Percentiles rank a stretch among this genome's conserved stretches.
Conservation (phyloP, 2,888 invertebrate species). For the Teleiodes luculella region DNA sequence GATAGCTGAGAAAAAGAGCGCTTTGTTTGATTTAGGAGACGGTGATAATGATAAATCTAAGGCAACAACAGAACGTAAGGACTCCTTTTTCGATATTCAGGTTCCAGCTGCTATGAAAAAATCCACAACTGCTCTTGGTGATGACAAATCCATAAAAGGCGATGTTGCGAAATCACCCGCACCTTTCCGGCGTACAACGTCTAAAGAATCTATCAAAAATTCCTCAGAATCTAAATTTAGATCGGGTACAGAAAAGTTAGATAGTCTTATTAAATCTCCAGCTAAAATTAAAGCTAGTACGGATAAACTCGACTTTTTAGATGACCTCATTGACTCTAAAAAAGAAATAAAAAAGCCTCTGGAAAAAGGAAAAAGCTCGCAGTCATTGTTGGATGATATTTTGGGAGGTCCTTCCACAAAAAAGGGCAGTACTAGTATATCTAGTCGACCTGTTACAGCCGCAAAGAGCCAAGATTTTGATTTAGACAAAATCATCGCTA, state of each 20-base stretch:
- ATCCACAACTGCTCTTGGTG: constrained; percentile 31
- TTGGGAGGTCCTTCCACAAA: constrained; percentile 67
- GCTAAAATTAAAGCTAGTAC: constrained; percentile 48
- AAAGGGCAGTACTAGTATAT: constrained; percentile 34
- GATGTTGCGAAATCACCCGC: constrained; percentile 38
- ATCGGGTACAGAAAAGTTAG: constrained; percentile 23
- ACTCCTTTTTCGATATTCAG: constrained; percentile 39
- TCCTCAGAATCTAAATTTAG: constrained; percentile 30
- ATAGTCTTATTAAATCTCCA: constrained; percentile 44
- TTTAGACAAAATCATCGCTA: constrained; percentile 56
- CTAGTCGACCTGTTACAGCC: constrained; percentile 39
- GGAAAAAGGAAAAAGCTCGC: constrained; percentile 63
- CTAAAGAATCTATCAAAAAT: constrained; percentile 52
- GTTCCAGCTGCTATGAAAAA: constrained; percentile 33
- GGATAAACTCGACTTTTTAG: constrained; percentile 53
- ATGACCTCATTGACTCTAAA: constrained; percentile 42
- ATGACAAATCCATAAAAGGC: constrained; percentile 41
- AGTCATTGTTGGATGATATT: constrained; percentile 75
- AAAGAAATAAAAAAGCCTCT: constrained; percentile 43
- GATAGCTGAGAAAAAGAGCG: constrained; percentile 54
- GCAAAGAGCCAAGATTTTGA: constrained; percentile 57
- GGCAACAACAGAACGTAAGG: constrained; percentile 31
- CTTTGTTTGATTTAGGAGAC: constrained; percentile 60
- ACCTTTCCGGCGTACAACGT: constrained; percentile 41
- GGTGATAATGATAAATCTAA: constrained; percentile 34